phyloP scores from a whole-genome alignment of 2,888 invertebrate species.

The Dugesia japonica region DNA sequence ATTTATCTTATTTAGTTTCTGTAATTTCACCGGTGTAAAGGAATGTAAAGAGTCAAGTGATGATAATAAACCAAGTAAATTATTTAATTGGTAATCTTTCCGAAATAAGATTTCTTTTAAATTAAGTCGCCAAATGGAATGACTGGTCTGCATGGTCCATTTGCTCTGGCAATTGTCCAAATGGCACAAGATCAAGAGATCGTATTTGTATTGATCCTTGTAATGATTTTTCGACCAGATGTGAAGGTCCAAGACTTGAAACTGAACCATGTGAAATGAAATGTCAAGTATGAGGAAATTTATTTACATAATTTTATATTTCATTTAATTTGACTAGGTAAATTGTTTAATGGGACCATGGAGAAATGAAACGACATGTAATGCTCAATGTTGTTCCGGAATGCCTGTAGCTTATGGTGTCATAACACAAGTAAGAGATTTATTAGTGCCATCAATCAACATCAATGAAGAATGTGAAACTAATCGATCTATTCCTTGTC shows the following conservation, averaged over 20 bases:
- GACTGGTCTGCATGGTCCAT: slow-evolving; percentile 21
- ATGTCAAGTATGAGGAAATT: slow-evolving; percentile 1
- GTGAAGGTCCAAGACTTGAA: neutral
- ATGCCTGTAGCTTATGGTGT: neutral
- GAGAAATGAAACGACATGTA: slow-evolving; percentile 7
- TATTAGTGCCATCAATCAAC: neutral
- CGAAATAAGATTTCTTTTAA: too few species aligned
- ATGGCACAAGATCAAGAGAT: slow-evolving; percentile 21
- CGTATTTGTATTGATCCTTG: slow-evolving; percentile 23
- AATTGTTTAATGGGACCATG: slow-evolving; percentile 15
- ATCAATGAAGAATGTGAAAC: neutral
- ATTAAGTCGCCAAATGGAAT: slow-evolving; percentile 16
- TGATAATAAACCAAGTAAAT: neutral
- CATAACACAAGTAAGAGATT: neutral
- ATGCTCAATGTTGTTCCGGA: neutral
- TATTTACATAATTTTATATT: neutral
- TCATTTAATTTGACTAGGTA: neutral
- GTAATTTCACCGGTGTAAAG: neutral
- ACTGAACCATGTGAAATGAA: neutral
- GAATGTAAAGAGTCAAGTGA: neutral
- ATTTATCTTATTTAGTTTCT: neutral
- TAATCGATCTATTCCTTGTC: neutral
- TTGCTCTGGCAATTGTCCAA: slow-evolving; percentile 13
- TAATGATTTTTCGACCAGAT: neutral
- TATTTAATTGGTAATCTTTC: too few species aligned